Evolutionary conservation across 2,797 vertebrate species (phyloP), one percentile per base, ranked within the genome.

Genomic region (Epinephelus awoara): DNA sequence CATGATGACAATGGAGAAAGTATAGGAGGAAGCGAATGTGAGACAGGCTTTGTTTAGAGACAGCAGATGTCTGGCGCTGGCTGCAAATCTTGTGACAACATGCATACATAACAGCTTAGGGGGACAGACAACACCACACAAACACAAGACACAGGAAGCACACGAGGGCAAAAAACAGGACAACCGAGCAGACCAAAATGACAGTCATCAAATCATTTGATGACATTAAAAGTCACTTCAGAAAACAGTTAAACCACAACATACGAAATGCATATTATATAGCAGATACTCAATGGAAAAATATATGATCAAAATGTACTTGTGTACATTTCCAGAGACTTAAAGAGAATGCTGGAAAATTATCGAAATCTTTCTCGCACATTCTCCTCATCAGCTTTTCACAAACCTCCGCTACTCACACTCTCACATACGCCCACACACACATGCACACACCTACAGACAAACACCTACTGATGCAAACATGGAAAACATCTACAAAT

Each of bases 321-420:
- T 5, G 74, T 66, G 88, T 87, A 88, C 82, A 91, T 92, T 90
- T 87, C 29, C 59, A 76, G 40, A 86, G 52, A 83, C 50, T 77
- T 69, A 79, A 74, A 84, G 71, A 86, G 62, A 84, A 72, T 85
- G 75, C 63, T 63, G 68, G 23, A 57, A 29, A 65, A 84, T 82
- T 15, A 75, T 62, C 38, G 58, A 44, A 34, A 38, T 72, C 42
- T 79, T 65, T 67, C 23, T 62, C 6, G 14, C 11, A 62, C 50
- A 64, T 69, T 72, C 38, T 19, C 17, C 27, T 62, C 21, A 59
- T 58, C 27, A 72, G 59, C 21, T 52, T 72, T 40, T 49, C 42
- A 46, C 27, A 49, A 75, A 38, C 23, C 1, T 64, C 9, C 19
- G 34, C 19, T 4, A 14, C n/a, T 54, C 62, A 54, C 49, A 38